A percentile compares a stretch with the other conserved stretches of the same genome.
phyloP scores from a whole-genome alignment of 2,113 vertebrate species.

The Calonectris borealis region DNA sequence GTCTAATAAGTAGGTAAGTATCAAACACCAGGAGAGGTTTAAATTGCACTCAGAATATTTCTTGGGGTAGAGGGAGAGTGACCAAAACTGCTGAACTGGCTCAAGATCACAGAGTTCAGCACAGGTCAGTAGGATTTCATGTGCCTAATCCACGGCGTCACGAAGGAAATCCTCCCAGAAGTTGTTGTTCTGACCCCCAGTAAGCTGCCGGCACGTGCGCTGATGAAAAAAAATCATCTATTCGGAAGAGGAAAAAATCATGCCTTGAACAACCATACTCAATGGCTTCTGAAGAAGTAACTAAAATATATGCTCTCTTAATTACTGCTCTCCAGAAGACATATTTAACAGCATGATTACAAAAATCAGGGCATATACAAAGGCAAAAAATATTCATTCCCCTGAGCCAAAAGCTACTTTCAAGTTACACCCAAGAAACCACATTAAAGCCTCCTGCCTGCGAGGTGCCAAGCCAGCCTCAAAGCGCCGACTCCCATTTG shows the following conservation, averaged over 20 bases:
- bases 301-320: not conserved
- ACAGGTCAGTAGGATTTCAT: not conserved
- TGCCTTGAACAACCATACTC: not conserved
- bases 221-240: not conserved
- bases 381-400: not conserved
- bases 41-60: not conserved
- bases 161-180: not conserved
- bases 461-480: not conserved
- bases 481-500: not conserved
- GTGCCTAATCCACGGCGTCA: not conserved
- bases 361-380: not conserved
- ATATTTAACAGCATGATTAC: not conserved
- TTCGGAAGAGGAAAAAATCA: not conserved
- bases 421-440: conserved; percentile 48
- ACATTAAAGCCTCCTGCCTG: conserved; percentile 36
- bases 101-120: not conserved
- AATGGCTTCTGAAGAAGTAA: not conserved
- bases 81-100: not conserved
- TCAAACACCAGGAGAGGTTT: not conserved
- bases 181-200: not conserved
- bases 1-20: not conserved
- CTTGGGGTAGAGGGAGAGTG: not conserved
- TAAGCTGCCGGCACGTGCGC: accelerated
- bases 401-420: conserved; percentile 26
- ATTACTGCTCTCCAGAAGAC: not conserved